These are phyloP conservation scores for Stenoptilia bipunctidactyla DNA, from an alignment of 2,888 invertebrate species.

Conservation along the genomic window DNA sequence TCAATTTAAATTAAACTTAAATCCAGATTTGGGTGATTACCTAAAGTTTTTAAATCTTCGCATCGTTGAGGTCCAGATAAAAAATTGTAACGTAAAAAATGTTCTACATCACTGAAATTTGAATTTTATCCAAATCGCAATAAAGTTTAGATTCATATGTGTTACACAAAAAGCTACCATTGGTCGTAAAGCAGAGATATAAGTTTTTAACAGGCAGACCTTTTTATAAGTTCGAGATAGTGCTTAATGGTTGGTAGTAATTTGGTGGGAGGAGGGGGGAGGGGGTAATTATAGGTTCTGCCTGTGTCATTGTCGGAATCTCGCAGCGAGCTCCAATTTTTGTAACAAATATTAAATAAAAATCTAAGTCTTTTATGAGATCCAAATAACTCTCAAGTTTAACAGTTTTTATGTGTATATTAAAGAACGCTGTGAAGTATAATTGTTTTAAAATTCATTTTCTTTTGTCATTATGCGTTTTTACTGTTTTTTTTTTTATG, in stretches of 20 bases:
- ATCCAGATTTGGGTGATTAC: background rate
- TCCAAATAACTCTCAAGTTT: background rate
- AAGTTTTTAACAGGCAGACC: constrained; percentile 38
- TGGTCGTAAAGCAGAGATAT: constrained; percentile 39
- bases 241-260: constrained; percentile 58
- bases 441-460: too few relatives aligned
- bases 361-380: constrained; percentile 3
- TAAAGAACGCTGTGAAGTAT: too few relatives aligned
- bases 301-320: constrained; percentile 63
- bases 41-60: background rate
- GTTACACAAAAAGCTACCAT: constrained; percentile 23
- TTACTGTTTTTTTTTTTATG: too few relatives aligned
- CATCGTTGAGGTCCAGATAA: constrained; percentile 3
- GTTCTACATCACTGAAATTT: constrained; percentile 15
- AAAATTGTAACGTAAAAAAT: constrained; percentile 23
- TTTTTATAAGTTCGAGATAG: constrained; percentile 59
- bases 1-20: background rate
- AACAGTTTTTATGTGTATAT: background rate
- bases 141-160: constrained; percentile 26
- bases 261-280: constrained; percentile 36
- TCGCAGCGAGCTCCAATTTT: constrained; percentile 41
- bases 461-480: too few relatives aligned
- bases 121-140: background rate
- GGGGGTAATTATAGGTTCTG: constrained; percentile 58
- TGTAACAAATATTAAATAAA: constrained; percentile 20